Evolutionary conservation across 2,888 invertebrate species (phyloP).

Genomic region (Hipparchia sbordonii): DNA sequence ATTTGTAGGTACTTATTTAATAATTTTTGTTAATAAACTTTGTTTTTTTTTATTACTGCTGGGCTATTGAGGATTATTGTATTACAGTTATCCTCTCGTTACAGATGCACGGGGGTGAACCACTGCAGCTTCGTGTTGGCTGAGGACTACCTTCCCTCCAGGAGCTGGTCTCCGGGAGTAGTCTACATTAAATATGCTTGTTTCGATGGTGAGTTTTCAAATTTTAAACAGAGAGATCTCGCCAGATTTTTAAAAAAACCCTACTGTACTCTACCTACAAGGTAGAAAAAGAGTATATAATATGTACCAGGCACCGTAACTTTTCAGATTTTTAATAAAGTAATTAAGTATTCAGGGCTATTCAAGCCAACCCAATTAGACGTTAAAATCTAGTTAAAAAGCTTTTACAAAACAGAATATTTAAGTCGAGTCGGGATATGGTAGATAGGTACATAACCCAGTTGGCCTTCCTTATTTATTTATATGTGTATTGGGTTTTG

Average conservation of each 20-base stretch:
- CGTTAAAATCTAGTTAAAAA: slow-evolving; percentile 12
- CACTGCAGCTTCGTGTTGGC: slow-evolving; percentile 87
- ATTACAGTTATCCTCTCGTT: slow-evolving; percentile 43
- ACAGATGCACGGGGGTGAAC: slow-evolving; percentile 89
- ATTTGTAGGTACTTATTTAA: too few species aligned
- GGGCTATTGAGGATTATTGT: too few species aligned
- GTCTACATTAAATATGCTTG: slow-evolving; percentile 88
- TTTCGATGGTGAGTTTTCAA: slow-evolving; percentile 85
- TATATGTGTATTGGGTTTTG: not conserved
- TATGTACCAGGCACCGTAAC: not conserved
- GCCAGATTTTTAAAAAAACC: too few species aligned
- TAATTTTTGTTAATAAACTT: too few species aligned
- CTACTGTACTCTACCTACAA: too few species aligned
- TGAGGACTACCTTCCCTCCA: slow-evolving; percentile 85
- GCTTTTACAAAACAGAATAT: slow-evolving; percentile 18
- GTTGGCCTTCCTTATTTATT: not conserved
- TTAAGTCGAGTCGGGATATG: slow-evolving; percentile 18
- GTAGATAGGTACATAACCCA: not conserved
- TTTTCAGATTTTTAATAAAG: slow-evolving; percentile 9
- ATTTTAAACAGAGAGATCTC: not conserved
- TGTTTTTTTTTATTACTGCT: too few species aligned
- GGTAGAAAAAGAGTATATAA: not conserved
- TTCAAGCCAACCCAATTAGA: slow-evolving; percentile 7
- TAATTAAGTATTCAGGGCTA: slow-evolving; percentile 10
- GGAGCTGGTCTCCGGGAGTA: slow-evolving; percentile 85